Base-by-base conservation (phyloP, 2,797 vertebrate species). In the Phrynocephalus guinanensis region DNA sequence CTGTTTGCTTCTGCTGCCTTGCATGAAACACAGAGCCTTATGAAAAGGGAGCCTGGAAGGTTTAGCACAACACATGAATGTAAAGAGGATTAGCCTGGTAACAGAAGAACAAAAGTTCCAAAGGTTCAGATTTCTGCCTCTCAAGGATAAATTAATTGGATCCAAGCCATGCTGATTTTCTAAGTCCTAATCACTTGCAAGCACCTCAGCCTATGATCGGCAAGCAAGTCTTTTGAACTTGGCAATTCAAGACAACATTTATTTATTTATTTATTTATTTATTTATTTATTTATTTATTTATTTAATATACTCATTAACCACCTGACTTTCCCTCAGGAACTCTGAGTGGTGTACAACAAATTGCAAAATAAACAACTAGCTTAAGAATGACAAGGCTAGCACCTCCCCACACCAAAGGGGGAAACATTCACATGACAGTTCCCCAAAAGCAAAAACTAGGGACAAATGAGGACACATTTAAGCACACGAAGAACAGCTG, bases 71-170 rank as follows among this genome's bases (percentile, higher is more conserved):
- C 95, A 93, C 87, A 86, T 94, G 95, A 94, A 33, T 87, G 83
- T 86, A 95, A 95, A 95, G 95, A 91, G 92, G 94, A 95, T 95
- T 95, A 94, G 3, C 79, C 75, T 91, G 83, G 44, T 20, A 91
- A 88, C 71, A 90, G 92, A 90, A 88, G 76, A 92, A 92, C 89
- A 48, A 73, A 66, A 24, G 85, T 81, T 81, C 70, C 73, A 56
- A 26, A n/a, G 67, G n/a, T 24, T 86, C 22, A 81, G 88, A 94
- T 94, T 94, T 91, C 89, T 91, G 71, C 0, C 0, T 85, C 91
- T 76, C 83, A 91, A 92, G 83, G 56, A 13, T 50, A 87, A 87
- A 79, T 94, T 93, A 94, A 87, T 82, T 63, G 88, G 87, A 87
- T 60, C 86, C 86, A 82, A 84, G 91, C 79, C 73, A 86, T 0